Evolutionary conservation across 2,888 invertebrate species (phyloP), one percentile per base, ranked within the genome.

Genomic region (Drosophila meridionalis): DNA sequence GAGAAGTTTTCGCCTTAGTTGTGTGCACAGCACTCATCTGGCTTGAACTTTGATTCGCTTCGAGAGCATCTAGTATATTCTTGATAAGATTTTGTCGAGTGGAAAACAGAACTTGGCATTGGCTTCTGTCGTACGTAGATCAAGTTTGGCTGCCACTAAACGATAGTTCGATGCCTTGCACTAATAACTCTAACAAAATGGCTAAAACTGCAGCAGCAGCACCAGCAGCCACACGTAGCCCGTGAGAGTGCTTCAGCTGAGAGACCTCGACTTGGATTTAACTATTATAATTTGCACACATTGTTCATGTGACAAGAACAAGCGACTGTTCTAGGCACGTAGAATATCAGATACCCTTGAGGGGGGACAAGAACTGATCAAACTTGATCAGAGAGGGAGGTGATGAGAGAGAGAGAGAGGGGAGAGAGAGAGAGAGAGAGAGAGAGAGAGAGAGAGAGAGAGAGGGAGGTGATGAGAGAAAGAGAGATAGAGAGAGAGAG

Each of bases 191-290:
- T 2, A 28, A 9, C n/a, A 14, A 38, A 28, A 14, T 40, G 38
- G 30, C 40, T 40, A 5, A n/a, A 30, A 30, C n/a, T 36, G 34
- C 34, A 36, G 20, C 20, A 20, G 3, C 34, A 42, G n/a, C 45
- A 11, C 28, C 36, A 38, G 3, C 36, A 38, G 3, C 52, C 9
- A 14, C 36, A 8, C 20, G n/a, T 38, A 38, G 8, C 38, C 26
- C 20, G 8, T 28, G 42, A 56, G 40, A 56, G 56, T 56, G 11
- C 38, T 55, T 55, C 53, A 55, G 14, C 36, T 12, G 28, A 8
- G 28, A 55, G 53, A 55, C 53, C 53, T 55, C 53, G 53, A 38
- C 53, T 55, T 55, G 53, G 14, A 42, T 42, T 42, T 32, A 32
- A 32, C 56, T 56, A 56, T 56, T 32, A 32, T 42, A 56, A 56